Evolutionary conservation across 1,140 invertebrate species (phyloP), one percentile per base, ranked within the genome.

Genomic region (Drosophila saltans): DNA sequence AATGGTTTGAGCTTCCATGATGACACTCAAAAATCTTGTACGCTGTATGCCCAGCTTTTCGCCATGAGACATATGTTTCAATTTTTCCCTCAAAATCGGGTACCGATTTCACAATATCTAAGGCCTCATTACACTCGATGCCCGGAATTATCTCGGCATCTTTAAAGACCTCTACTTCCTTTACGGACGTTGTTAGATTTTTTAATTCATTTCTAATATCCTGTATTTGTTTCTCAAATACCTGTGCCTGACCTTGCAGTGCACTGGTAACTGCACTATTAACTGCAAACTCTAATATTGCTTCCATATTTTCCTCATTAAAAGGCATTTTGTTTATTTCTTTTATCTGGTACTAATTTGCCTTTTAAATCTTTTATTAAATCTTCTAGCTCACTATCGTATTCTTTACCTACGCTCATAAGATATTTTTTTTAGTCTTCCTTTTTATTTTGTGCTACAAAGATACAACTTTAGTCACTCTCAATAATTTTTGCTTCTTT

Each of bases 261-360:
- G 41, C 41, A 43, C 41, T 16, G 41, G 41, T n/a, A 43, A 30
- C 28, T 30, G 28, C 28, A 30, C 28, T 30, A 30, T 30, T 30
- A 30, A 30, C 28, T 30, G 41, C 41, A 43, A 43, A 43, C 11
- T 43, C 41, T 11, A 43, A 43, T n/a, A 43, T 43, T 43, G 41
- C 41, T 43, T 43, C n/a, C 41, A 43, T 43, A n/a, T 30, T 43
- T 43, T 43, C 10, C 41, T 43, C 41, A 43, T 43, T 43, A 2
- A 43, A 43, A 43, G 41, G 11, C 41, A 43, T 43, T 43, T 43
- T 43, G n/a, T 43, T 43, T 43, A n/a, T n/a, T 43, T n/a, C 41
- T 16, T n/a, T n/a, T 41, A 10, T 43, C n/a, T 43, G 41, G 10
- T n/a, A 43, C 41, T 43, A 43, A n/a, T 43, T 43, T 43, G 4